These are phyloP conservation scores for Ciconia maguari DNA, from an alignment of 2,113 vertebrate species.

Conservation along the genomic window DNA sequence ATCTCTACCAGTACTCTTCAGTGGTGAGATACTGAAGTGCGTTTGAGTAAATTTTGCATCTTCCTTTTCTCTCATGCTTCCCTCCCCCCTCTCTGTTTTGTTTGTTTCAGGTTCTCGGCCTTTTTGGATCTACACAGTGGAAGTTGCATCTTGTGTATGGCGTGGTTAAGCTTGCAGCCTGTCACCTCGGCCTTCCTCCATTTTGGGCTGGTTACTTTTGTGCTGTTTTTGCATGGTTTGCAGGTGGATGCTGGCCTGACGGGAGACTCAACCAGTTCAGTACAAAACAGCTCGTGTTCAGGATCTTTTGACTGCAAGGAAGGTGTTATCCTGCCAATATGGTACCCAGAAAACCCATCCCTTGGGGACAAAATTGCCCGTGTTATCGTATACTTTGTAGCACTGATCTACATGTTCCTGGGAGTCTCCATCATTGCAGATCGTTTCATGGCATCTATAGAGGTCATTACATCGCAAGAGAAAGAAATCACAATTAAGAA, in stretches of 20 bases:
- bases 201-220: slow-evolving; percentile 90
- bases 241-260: slow-evolving; percentile 85
- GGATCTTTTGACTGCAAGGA: slow-evolving; percentile 86
- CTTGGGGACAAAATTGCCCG: slow-evolving; percentile 98
- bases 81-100: slow-evolving; percentile 69
- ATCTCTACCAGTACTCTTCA: slow-evolving; percentile 33
- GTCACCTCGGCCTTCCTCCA: slow-evolving; percentile 90
- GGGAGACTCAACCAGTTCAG: slow-evolving; percentile 75
- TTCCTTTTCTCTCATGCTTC: slow-evolving; percentile 66
- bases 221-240: slow-evolving; percentile 84
- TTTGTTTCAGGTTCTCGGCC: slow-evolving; percentile 71
- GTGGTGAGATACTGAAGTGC: slow-evolving; percentile 29
- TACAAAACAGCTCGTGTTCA: slow-evolving; percentile 85
- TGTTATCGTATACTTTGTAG: slow-evolving; percentile 98
- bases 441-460: slow-evolving; percentile 98
- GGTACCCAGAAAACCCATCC: slow-evolving; percentile 98
- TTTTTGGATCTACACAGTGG: slow-evolving; percentile 68
- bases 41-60: slow-evolving; percentile 38
- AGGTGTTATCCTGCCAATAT: slow-evolving; percentile 97
- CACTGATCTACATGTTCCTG: slow-evolving; percentile 98
- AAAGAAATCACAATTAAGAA: slow-evolving; percentile 93
- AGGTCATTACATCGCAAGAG: slow-evolving; percentile 98
- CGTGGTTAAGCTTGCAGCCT: slow-evolving; percentile 90
- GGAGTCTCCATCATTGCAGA: slow-evolving; percentile 98
- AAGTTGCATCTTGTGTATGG: slow-evolving; percentile 88